phyloP scores from a whole-genome alignment of 2,797 vertebrate genomes.

The Coregonus ussuriensis region DNA sequence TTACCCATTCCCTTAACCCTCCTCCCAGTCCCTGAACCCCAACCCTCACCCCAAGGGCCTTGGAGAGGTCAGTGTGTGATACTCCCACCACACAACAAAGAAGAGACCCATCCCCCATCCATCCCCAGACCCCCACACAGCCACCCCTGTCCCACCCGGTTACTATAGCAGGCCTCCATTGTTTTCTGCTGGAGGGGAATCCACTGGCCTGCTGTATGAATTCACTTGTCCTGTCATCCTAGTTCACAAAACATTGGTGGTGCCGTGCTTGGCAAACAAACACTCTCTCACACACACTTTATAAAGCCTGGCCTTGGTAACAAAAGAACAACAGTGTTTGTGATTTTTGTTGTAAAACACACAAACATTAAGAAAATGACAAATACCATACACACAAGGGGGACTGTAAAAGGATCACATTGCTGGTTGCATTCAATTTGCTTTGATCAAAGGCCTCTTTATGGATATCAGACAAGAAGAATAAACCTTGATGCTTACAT shows the following conservation, averaged over 20 bases:
- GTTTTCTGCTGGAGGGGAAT: slow-evolving; percentile 44
- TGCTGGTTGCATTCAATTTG: not conserved
- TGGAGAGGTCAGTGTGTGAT: slow-evolving; percentile 40
- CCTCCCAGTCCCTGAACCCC: slow-evolving; percentile 25
- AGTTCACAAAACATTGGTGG: slow-evolving; percentile 21
- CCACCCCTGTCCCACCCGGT: not conserved
- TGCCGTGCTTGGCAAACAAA: not conserved
- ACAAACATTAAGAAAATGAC: not conserved
- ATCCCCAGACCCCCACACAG: not conserved
- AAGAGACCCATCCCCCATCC: slow-evolving; percentile 35
- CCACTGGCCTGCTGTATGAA: slow-evolving; percentile 19
- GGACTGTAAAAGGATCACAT: not conserved
- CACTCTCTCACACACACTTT: not conserved
- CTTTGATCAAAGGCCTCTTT: not conserved
- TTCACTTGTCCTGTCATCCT: slow-evolving; percentile 42
- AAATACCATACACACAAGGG: not conserved
- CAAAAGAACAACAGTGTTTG: not conserved
- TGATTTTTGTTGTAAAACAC: not conserved
- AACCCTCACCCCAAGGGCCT: slow-evolving; percentile 39
- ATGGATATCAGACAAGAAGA: not conserved
- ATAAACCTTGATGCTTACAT: not conserved
- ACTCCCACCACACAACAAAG: slow-evolving; percentile 52
- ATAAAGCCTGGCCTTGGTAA: not conserved
- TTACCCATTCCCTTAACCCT: slow-evolving; percentile 38
- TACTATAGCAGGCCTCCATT: slow-evolving; percentile 36